Base-by-base conservation (phyloP, 2,888 invertebrate genomes). In the Macrosiphum euphorbiae region DNA sequence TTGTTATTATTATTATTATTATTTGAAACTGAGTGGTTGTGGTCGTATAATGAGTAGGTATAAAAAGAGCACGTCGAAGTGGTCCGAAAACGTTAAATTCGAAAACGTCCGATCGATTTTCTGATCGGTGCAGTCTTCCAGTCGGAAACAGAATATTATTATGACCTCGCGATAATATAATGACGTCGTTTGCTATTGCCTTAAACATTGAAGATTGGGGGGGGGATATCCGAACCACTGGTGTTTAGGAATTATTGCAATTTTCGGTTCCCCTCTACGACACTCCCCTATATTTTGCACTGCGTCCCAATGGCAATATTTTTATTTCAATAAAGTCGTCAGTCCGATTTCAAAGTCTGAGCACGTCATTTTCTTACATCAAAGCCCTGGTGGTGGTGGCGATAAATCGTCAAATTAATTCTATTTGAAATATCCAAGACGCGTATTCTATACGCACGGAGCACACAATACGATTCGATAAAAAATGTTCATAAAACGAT, bases 331-430 rank as follows among this genome's bases (percentile, higher is more conserved):
- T 87, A 52, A 50, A 8, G n/a, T 50, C 87, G 47, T n/a, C 47
- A 35, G 16, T 8, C 16, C 20, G 16, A 87, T 87, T 50, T 35
- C 87, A 87, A 87, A 87, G 87, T 87, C 87, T 87, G 87, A 87
- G 87, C 87, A 87, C 87, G 87, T 87, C 47, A 86, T 47, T 86
- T 86, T 86, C 47, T 86, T 86, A 86, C 47, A 86, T 86, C 86
- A 86, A 86, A 86, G 86, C 86, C 28, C 13, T 0, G 28, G 44
- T 0, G 24, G 20, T n/a, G n/a, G n/a, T 10, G 4, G 35, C 52
- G 20, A 87, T 87, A 87, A 87, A 87, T 87, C n/a, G 28, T 50
- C 28, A 87, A 52, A 87, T 87, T 87, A 87, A 50, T 87, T 87
- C 10, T n/a, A 52, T 87, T 87, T 50, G 52, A 87, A 47, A 87